Conservation (phyloP, 2,113 vertebrate genomes). For the Percina caprodes region DNA sequence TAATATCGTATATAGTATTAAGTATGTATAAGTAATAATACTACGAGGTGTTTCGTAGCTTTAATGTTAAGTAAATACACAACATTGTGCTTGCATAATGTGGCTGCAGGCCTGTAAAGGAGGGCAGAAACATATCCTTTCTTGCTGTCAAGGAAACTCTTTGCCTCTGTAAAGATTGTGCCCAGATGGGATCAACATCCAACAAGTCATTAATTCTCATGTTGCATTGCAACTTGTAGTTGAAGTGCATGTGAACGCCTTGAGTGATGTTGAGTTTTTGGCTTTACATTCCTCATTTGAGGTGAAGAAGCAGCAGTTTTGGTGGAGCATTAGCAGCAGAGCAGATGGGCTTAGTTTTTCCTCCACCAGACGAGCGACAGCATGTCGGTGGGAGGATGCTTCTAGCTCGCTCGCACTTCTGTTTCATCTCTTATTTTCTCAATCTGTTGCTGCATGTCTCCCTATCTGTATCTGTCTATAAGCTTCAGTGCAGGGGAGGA, state of each 20-base stretch:
- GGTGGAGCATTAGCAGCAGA: constrained; percentile 15
- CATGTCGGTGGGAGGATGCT: constrained; percentile 65
- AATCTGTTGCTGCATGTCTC: constrained; percentile 57
- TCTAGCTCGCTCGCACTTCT: constrained; percentile 45
- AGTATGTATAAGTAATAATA: too few species aligned
- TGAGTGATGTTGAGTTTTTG: constrained; percentile 13
- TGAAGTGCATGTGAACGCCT: background rate
- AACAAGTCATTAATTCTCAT: constrained; percentile 29
- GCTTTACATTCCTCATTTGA: constrained; percentile 7
- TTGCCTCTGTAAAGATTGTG: background rate
- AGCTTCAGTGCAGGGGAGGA: constrained; percentile 29
- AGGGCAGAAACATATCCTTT: background rate
- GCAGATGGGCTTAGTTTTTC: constrained; percentile 58
- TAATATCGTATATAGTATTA: too few species aligned
- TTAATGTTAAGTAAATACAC: background rate
- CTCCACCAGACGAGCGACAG: constrained; percentile 53
- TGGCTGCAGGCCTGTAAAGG: background rate
- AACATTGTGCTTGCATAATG: background rate
- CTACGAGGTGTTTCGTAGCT: background rate
- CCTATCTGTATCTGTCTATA: constrained; percentile 16
- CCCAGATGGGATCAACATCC: constrained; percentile 45
- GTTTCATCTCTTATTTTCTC: constrained; percentile 61
- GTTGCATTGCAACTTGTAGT: background rate
- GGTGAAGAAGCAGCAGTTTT: constrained; percentile 51
- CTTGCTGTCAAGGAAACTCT: background rate